Percentiles rank a stretch among this genome's conserved stretches.
Conservation (phyloP, 2,888 invertebrate genomes). For the Tipula unca region DNA sequence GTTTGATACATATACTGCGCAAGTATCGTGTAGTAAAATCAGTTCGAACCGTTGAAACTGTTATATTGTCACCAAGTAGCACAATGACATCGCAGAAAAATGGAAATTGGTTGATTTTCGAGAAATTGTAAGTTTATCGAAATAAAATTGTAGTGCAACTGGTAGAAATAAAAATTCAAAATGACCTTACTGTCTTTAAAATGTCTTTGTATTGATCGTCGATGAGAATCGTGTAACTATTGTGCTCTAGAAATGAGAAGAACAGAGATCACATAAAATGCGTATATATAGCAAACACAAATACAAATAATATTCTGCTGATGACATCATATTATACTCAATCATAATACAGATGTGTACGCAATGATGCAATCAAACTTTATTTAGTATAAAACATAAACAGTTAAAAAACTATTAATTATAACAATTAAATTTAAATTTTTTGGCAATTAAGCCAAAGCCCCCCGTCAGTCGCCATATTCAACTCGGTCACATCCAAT, state of each 20-base stretch:
- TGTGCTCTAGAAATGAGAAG: no score
- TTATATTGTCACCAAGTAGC: neutral
- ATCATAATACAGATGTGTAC: neutral
- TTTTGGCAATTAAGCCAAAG: neutral
- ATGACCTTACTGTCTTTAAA: no score
- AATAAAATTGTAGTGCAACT: neutral
- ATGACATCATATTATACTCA: neutral
- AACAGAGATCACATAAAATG: neutral
- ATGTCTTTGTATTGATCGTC: no score
- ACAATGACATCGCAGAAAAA: neutral
- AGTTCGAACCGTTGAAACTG: neutral
- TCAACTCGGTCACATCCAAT: neutral
- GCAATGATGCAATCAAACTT: neutral
- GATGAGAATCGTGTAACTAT: no score
- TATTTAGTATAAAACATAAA: neutral
- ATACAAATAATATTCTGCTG: neutral
- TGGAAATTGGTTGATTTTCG: neutral
- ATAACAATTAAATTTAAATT: neutral
- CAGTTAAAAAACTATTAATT: no score
- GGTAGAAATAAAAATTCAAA: neutral
- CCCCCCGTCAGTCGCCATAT: neutral
- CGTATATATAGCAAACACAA: neutral
- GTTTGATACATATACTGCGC: neutral
- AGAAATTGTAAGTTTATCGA: neutral
- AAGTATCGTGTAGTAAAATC: neutral